Conservation (phyloP, 2,797 vertebrate species). For the Pangasius djambal region DNA sequence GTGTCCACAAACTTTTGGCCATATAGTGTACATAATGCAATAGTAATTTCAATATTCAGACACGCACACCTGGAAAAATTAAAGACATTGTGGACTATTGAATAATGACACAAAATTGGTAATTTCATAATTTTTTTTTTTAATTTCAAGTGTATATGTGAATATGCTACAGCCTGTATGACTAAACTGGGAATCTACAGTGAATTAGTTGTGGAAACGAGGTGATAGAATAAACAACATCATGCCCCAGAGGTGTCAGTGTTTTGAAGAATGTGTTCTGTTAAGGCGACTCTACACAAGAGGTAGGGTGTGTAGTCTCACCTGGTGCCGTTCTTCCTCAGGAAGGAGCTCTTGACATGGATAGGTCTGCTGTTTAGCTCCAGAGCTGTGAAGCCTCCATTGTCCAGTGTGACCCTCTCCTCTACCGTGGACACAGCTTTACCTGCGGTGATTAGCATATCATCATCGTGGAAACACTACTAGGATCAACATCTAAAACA, state of each 20-base stretch:
- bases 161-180: neutral
- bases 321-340: conserved; percentile 94
- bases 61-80: neutral
- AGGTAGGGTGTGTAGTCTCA: conserved; percentile 53
- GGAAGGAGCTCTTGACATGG: conserved; percentile 89
- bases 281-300: neutral
- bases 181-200: neutral
- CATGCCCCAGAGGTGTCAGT: neutral
- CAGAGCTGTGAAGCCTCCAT: conserved; percentile 90
- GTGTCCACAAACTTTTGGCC: neutral
- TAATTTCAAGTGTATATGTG: neutral
- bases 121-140: neutral
- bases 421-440: conserved; percentile 84
- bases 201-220: neutral
- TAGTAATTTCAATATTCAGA: neutral
- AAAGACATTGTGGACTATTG: neutral
- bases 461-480: conserved; percentile 49
- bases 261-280: neutral
- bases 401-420: conserved; percentile 90
- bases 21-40: neutral
- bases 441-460: conserved; percentile 72
- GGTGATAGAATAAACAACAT: neutral
- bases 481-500: neutral
- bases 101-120: neutral
- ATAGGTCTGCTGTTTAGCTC: conserved; percentile 93